Percentiles rank a stretch among this genome's conserved stretches.
These are phyloP conservation scores for Morinoia aosen DNA, from an alignment of 2,888 invertebrate genomes.

Conservation along the genomic window DNA sequence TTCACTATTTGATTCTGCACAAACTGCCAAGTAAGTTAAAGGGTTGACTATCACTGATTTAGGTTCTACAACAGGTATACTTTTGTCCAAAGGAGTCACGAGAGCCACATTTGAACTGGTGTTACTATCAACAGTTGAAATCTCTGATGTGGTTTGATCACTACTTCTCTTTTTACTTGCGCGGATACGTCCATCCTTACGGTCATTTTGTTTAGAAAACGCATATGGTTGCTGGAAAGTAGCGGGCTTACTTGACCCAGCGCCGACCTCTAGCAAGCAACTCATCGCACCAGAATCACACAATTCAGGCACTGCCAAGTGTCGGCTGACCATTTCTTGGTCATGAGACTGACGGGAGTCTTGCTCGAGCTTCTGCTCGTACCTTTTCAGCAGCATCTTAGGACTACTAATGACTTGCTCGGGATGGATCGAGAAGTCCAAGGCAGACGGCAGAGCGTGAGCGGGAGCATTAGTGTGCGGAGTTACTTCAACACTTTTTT, in stretches of 20 bases:
- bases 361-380: not conserved
- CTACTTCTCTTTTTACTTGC: not conserved
- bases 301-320: not conserved
- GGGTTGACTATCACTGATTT: conserved; percentile 20
- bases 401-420: conserved; percentile 9
- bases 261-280: not conserved
- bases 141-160: not conserved
- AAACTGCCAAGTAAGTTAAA: not conserved
- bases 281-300: not conserved
- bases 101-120: not conserved
- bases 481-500: not conserved
- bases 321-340: not conserved
- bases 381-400: not conserved
- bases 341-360: not conserved
- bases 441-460: not conserved
- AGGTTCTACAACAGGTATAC: not conserved
- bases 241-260: not conserved
- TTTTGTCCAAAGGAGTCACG: not conserved
- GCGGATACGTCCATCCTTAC: not conserved
- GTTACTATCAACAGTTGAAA: not conserved
- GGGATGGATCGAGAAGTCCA: conserved; percentile 37
- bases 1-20: not conserved
- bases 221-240: not conserved
- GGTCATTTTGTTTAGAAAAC: not conserved
- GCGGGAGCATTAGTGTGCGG: not conserved